These are phyloP conservation scores for Anolis apletophallus DNA, from an alignment of 2,797 vertebrate genomes.

Conservation along the genomic window DNA sequence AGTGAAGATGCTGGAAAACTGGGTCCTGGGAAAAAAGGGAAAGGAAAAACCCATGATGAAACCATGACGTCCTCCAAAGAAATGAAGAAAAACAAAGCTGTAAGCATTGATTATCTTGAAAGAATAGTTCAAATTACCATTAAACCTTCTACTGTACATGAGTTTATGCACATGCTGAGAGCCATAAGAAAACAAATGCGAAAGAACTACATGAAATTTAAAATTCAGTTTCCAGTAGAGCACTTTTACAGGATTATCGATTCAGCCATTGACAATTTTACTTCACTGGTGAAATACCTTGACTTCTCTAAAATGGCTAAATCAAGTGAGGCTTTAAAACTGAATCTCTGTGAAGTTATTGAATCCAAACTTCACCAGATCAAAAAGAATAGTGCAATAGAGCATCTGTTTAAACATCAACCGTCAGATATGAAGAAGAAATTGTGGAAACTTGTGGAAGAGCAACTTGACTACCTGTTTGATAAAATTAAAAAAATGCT, in stretches of 20 bases:
- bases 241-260: conserved; percentile 93
- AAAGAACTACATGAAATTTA: conserved; percentile 97
- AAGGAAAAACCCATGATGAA: conserved; percentile 66
- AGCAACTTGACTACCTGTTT: conserved; percentile 92
- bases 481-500: conserved; percentile 84
- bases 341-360: conserved; percentile 85
- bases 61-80: conserved; percentile 62
- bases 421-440: conserved; percentile 92
- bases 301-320: conserved; percentile 85
- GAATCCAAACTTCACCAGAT: conserved; percentile 86
- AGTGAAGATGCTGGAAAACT: conserved; percentile 63
- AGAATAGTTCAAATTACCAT: conserved; percentile 80
- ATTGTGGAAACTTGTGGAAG: conserved; percentile 95
- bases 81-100: conserved; percentile 70
- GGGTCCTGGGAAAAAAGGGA: conserved; percentile 61
- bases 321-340: conserved; percentile 81
- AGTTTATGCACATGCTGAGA: conserved; percentile 90
- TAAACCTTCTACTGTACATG: conserved; percentile 82
- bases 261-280: conserved; percentile 88
- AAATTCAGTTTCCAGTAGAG: conserved; percentile 89
- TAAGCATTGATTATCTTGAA: conserved; percentile 77
- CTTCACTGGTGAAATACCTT: conserved; percentile 87
- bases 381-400: conserved; percentile 90
- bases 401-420: conserved; percentile 93
- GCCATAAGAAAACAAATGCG: conserved; percentile 87